These are phyloP conservation scores for Megaceryle torquata DNA, from an alignment of 2,113 vertebrate species.

Conservation along the genomic window DNA sequence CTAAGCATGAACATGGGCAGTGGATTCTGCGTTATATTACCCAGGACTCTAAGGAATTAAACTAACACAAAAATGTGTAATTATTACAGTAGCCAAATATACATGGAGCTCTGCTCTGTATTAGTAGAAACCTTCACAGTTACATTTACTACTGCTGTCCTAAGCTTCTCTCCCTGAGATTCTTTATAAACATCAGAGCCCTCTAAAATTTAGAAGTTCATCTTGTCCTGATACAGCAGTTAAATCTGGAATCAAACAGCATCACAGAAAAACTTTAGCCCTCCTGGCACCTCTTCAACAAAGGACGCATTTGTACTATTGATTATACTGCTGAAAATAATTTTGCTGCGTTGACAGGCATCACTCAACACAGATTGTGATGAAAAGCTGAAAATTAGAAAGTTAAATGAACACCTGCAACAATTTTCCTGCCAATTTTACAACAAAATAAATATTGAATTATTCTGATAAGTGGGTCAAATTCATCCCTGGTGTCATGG, in stretches of 20 bases:
- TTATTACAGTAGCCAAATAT: not conserved
- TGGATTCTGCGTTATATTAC: not conserved
- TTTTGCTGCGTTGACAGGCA: conserved; percentile 64
- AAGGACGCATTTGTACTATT: conserved; percentile 53
- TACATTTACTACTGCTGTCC: not conserved
- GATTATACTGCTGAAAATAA: conserved; percentile 66
- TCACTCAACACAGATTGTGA: conserved; percentile 63
- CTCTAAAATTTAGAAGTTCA: not conserved
- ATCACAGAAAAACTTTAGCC: conserved; percentile 3
- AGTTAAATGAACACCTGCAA: conserved; percentile 69
- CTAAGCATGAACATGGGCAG: not conserved
- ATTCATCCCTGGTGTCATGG: conserved; percentile 50
- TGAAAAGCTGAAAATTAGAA: conserved; percentile 64
- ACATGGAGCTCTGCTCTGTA: not conserved
- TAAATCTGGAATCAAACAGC: conserved; percentile 30
- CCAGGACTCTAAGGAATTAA: not conserved
- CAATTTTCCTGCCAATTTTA: conserved; percentile 56
- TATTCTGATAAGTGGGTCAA: conserved; percentile 59
- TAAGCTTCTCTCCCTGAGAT: not conserved
- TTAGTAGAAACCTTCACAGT: not conserved
- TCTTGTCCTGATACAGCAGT: not conserved
- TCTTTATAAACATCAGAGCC: not conserved
- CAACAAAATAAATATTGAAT: conserved; percentile 61
- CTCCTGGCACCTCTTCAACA: conserved; percentile 63
- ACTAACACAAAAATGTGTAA: not conserved